Percentiles rank a stretch among this genome's conserved stretches.
phyloP scores from a whole-genome alignment of 2,797 vertebrate genomes.

The Fringilla coelebs region DNA sequence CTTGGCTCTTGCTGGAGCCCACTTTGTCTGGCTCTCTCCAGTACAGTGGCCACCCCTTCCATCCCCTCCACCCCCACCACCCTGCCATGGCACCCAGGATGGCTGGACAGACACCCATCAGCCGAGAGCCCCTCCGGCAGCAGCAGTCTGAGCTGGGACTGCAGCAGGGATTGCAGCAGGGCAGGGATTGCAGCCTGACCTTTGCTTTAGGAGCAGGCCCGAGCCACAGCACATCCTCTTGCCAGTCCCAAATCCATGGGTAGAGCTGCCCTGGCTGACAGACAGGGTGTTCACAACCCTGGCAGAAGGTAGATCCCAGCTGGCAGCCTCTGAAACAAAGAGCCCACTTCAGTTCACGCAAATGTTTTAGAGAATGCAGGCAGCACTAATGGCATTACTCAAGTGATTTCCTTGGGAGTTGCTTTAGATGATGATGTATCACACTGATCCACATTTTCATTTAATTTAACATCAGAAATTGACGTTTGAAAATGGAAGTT shows the following conservation, averaged over 20 bases:
- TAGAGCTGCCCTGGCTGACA: not conserved
- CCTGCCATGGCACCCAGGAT: not conserved
- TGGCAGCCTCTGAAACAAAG: not conserved
- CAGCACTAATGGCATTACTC: not conserved
- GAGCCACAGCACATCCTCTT: not conserved
- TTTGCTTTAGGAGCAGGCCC: not conserved
- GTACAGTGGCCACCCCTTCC: not conserved
- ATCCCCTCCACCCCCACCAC: not conserved
- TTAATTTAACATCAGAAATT: slow-evolving; percentile 50
- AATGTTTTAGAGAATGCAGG: not conserved
- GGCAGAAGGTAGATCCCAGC: not conserved
- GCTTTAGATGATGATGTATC: slow-evolving; percentile 51
- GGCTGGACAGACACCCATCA: not conserved
- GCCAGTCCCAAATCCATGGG: not conserved
- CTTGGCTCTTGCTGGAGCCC: not conserved
- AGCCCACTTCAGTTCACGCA: not conserved
- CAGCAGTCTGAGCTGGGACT: not conserved
- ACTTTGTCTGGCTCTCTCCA: fast-evolving
- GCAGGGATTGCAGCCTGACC: not conserved
- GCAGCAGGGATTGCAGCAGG: fast-evolving
- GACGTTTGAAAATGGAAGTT: slow-evolving; percentile 38
- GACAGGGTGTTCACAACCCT: not conserved
- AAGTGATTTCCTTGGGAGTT: slow-evolving; percentile 24
- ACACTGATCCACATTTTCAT: slow-evolving; percentile 23
- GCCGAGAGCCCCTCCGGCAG: fast-evolving